These are phyloP conservation scores for Hydra vulgaris DNA, from an alignment of 30 jellyfish, hydroid and myxozoan genomes.

Conservation along the genomic window DNA sequence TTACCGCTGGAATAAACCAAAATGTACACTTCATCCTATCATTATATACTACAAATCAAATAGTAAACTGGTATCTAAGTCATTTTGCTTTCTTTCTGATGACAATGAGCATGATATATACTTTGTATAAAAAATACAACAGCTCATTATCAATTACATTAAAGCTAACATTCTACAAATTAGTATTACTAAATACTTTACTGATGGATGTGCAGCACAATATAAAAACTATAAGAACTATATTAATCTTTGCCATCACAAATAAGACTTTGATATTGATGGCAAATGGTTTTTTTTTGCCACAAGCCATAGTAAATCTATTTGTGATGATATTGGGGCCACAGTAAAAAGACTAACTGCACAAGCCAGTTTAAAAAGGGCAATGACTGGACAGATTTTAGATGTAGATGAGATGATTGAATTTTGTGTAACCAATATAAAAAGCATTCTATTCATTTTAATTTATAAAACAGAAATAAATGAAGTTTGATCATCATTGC, in stretches of 20 bases:
- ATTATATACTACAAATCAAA: neutral
- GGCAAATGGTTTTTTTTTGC: neutral
- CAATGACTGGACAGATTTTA: neutral
- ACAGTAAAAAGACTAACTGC: neutral
- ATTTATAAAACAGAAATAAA: no score
- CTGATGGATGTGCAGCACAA: neutral
- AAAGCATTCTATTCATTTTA: neutral
- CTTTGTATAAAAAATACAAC: no score
- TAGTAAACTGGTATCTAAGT: neutral
- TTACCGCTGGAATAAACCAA: neutral
- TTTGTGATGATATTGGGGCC: neutral
- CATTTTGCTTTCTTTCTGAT: neutral
- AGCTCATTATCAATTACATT: neutral
- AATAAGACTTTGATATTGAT: neutral
- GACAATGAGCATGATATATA: neutral
- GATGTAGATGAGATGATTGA: neutral
- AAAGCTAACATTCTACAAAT: neutral
- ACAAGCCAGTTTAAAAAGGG: neutral
- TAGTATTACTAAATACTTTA: neutral
- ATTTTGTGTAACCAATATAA: neutral
- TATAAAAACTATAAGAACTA: no score
- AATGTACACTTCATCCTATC: neutral
- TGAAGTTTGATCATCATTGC: no score
- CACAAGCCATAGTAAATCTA: neutral
- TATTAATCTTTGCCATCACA: neutral